Conservation (phyloP, 2,888 invertebrate genomes). For the Margaritifera margaritifera region DNA sequence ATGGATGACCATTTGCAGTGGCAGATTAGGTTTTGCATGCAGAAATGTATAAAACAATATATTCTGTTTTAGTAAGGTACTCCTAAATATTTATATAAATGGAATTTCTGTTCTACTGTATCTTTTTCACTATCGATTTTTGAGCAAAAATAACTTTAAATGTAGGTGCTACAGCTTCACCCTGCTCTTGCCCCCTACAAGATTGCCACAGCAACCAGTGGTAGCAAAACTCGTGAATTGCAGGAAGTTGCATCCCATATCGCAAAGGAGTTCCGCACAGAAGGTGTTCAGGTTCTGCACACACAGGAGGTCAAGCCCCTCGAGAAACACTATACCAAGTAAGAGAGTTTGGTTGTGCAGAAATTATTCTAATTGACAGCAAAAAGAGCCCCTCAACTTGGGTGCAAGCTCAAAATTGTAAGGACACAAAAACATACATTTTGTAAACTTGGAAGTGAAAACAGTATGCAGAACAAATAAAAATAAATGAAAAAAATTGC, state of each 20-base stretch:
- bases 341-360: not conserved
- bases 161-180: slow-evolving; percentile 58
- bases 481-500: too few relatives aligned
- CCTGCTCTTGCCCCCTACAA: slow-evolving; percentile 61
- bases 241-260: slow-evolving; percentile 49
- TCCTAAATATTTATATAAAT: not conserved
- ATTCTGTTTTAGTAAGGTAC: not conserved
- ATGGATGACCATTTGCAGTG: too few relatives aligned
- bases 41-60: too few relatives aligned
- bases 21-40: too few relatives aligned
- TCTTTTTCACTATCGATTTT: too few relatives aligned
- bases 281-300: slow-evolving; percentile 51
- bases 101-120: not conserved
- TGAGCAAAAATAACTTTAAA: slow-evolving; percentile 1
- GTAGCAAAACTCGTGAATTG: slow-evolving; percentile 42
- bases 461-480: too few relatives aligned
- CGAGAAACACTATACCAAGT: slow-evolving; percentile 49
- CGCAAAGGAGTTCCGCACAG: slow-evolving; percentile 40
- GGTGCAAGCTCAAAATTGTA: too few relatives aligned
- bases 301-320: slow-evolving; percentile 28
- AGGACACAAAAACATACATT: too few relatives aligned
- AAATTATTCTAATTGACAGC: too few relatives aligned
- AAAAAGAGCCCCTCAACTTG: too few relatives aligned
- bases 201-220: slow-evolving; percentile 46
- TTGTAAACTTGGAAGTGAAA: too few relatives aligned